Evolutionary conservation across 2,888 invertebrate species (phyloP).

Genomic region (Lasioglossum vierecki): DNA sequence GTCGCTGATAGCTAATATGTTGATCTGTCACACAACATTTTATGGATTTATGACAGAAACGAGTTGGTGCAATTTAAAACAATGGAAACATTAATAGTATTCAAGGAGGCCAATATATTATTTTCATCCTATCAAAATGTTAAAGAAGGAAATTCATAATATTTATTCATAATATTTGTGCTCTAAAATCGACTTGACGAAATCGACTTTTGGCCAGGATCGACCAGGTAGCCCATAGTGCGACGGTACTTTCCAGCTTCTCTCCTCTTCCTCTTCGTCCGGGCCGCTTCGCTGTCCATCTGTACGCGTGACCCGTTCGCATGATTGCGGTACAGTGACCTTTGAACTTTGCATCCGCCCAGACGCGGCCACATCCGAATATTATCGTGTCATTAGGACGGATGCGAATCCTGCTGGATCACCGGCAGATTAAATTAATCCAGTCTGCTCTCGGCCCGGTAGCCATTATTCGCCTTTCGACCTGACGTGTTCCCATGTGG

Average conservation of each 20-base stretch:
- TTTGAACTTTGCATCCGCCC: constrained; percentile 66
- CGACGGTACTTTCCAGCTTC: constrained; percentile 29
- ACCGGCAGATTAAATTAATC: constrained; percentile 57
- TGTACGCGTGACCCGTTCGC: constrained; percentile 56
- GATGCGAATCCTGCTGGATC: constrained; percentile 56
- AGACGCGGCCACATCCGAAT: constrained; percentile 61
- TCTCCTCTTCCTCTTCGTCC: constrained; percentile 23
- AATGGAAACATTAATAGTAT: no score
- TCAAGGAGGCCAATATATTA: no score
- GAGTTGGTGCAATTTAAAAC: no score
- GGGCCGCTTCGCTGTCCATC: constrained; percentile 39
- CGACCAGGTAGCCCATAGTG: no score
- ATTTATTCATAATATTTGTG: not conserved
- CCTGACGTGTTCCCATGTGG: constrained; percentile 26
- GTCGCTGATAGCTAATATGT: no score
- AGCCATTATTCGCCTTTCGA: constrained; percentile 38
- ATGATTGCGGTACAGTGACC: constrained; percentile 67
- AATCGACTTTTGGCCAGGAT: no score
- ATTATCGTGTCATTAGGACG: constrained; percentile 61
- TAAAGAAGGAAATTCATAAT: not conserved
- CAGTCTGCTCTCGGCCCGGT: constrained; percentile 33
- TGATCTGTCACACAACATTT: no score
- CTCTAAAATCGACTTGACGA: not conserved
- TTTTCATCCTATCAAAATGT: no score
- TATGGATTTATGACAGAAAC: no score